phyloP scores from a whole-genome alignment of 2,113 vertebrate species.

The Cairina moschata region DNA sequence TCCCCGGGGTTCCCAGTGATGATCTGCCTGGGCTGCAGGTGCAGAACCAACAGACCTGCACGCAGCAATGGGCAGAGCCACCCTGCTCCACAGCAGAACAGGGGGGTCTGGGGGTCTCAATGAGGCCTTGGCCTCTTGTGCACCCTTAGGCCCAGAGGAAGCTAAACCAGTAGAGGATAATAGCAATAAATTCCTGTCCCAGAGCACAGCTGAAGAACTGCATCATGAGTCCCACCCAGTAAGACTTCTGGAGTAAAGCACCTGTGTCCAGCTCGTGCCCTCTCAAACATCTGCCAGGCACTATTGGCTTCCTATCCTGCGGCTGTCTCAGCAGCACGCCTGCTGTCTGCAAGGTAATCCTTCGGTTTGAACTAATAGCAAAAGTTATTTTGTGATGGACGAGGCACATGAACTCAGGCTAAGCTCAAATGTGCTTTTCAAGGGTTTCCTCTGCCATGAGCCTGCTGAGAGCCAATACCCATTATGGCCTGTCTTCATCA shows the following conservation, averaged over 20 bases:
- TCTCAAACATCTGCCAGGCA: not conserved
- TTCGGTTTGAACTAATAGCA: not conserved
- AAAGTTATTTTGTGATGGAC: slow-evolving; percentile 70
- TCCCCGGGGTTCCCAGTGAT: not conserved
- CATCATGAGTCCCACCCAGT: not conserved
- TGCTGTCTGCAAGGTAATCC: not conserved
- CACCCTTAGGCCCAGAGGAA: not conserved
- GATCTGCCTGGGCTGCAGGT: not conserved
- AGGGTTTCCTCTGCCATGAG: not conserved
- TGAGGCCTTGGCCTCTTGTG: not conserved
- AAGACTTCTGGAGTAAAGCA: not conserved
- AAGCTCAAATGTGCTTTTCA: slow-evolving; percentile 9
- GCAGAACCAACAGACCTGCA: not conserved
- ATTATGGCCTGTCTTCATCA: not conserved
- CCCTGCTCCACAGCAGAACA: not conserved
- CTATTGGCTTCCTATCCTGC: not conserved
- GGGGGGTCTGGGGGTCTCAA: not conserved
- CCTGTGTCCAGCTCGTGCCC: not conserved
- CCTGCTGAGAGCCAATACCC: not conserved
- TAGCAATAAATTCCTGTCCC: not conserved
- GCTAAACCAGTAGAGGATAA: not conserved
- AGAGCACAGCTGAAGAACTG: not conserved
- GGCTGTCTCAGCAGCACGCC: not conserved
- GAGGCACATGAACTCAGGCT: not conserved
- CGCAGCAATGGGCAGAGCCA: not conserved